Conservation (phyloP, 2,888 invertebrate species). For the Trimorus sp. region DNA sequence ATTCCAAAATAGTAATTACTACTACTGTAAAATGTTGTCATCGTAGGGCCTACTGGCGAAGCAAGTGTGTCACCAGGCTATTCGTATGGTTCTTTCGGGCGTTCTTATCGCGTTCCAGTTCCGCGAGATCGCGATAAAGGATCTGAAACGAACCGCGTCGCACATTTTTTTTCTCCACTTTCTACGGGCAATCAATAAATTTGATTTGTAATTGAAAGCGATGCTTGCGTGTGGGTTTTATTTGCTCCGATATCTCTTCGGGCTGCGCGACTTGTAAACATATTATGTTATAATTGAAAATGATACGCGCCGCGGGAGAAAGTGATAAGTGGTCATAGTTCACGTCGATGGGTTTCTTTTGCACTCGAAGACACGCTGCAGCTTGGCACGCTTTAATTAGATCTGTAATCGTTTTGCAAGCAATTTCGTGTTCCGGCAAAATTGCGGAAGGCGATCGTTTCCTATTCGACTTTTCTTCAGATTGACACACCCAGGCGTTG, state of each 20-base stretch:
- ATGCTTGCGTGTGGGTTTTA: slow-evolving; percentile 21
- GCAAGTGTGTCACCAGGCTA: slow-evolving; percentile 50
- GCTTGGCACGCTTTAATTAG: no score
- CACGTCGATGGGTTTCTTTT: not conserved
- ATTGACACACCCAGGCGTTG: no score
- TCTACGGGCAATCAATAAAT: slow-evolving; percentile 45
- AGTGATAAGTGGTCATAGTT: slow-evolving; percentile 8
- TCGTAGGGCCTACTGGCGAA: slow-evolving; percentile 25
- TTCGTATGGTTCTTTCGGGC: slow-evolving; percentile 48
- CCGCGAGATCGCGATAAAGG: slow-evolving; percentile 34
- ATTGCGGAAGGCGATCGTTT: no score
- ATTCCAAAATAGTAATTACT: no score
- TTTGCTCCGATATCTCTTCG: slow-evolving; percentile 13
- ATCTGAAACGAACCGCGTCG: slow-evolving; percentile 29
- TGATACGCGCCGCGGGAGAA: slow-evolving; percentile 3
- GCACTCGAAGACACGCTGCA: no score
- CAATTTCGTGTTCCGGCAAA: no score
- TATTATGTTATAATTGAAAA: slow-evolving; percentile 20
- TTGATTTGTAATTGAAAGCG: slow-evolving; percentile 42
- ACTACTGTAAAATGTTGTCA: no score
- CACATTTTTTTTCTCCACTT: slow-evolving; percentile 29
- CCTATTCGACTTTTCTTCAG: no score
- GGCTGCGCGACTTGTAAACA: slow-evolving; percentile 7
- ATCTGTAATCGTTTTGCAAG: no score
- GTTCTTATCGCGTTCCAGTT: slow-evolving; percentile 56